Percentiles rank a stretch among this genome's conserved stretches.
These are phyloP conservation scores for Opisthocomus hoazin DNA, from an alignment of 2,113 vertebrate species.

Conservation along the genomic window DNA sequence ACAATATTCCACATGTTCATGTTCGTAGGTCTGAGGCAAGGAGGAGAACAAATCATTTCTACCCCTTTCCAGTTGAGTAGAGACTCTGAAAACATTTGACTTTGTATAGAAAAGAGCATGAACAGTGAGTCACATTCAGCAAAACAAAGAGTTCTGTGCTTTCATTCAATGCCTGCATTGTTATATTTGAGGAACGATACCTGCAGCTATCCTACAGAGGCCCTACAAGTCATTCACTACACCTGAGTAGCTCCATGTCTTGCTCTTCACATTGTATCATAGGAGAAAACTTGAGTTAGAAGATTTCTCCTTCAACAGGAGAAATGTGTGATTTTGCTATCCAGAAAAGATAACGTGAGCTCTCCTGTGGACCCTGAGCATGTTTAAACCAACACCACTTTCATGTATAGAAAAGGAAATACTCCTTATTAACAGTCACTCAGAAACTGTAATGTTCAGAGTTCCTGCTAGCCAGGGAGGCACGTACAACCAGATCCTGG, in stretches of 20 bases:
- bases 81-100: background rate
- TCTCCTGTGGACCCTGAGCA: background rate
- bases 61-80: background rate
- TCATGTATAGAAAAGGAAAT: background rate
- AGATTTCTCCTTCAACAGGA: background rate
- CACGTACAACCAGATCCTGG: accelerated
- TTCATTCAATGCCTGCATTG: background rate
- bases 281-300: background rate
- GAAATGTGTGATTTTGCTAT: background rate
- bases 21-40: background rate
- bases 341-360: accelerated
- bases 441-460: background rate
- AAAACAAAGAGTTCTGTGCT: background rate
- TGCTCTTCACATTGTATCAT: background rate
- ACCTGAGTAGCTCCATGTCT: background rate
- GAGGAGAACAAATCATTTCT: background rate
- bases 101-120: background rate
- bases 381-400: background rate
- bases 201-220: background rate
- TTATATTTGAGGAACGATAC: background rate
- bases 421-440: background rate
- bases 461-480: background rate
- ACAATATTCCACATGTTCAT: background rate
- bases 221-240: background rate
- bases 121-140: background rate